Conservation (phyloP, 2,797 vertebrate genomes). For the Bradypus variegatus region DNA sequence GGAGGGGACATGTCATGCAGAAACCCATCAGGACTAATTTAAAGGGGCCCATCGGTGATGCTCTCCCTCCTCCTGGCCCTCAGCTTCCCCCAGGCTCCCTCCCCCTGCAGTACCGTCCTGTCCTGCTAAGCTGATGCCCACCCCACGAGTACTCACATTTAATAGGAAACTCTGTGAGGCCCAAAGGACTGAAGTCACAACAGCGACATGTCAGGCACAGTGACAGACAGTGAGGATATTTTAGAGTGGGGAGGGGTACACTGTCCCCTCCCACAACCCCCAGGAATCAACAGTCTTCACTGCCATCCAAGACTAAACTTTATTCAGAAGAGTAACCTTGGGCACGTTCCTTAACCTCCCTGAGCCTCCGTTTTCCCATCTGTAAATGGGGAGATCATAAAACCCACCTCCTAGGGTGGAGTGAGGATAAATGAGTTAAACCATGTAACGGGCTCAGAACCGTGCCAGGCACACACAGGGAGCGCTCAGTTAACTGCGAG, state of each 20-base stretch:
- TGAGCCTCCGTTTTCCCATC: background rate
- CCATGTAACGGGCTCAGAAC: background rate
- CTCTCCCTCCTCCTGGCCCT: background rate
- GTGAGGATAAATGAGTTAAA: too few relatives aligned
- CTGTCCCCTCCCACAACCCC: background rate
- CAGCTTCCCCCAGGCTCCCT: background rate
- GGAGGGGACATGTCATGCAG: background rate
- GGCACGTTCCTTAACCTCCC: background rate
- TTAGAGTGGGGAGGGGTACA: background rate
- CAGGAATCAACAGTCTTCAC: background rate
- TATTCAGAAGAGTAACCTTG: background rate
- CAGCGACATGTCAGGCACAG: background rate
- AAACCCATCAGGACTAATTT: background rate
- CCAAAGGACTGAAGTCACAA: background rate
- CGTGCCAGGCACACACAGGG: background rate
- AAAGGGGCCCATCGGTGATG: background rate
- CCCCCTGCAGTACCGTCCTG: background rate
- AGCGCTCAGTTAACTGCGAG: accelerated
- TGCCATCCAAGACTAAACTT: background rate
- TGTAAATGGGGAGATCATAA: background rate
- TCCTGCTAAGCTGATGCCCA: background rate
- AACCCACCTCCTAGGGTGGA: background rate
- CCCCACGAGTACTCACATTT: background rate
- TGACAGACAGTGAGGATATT: background rate
- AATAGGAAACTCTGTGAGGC: background rate